These are phyloP conservation scores for Eubucco bourcierii DNA, from an alignment of 2,113 vertebrate genomes.

Conservation along the genomic window DNA sequence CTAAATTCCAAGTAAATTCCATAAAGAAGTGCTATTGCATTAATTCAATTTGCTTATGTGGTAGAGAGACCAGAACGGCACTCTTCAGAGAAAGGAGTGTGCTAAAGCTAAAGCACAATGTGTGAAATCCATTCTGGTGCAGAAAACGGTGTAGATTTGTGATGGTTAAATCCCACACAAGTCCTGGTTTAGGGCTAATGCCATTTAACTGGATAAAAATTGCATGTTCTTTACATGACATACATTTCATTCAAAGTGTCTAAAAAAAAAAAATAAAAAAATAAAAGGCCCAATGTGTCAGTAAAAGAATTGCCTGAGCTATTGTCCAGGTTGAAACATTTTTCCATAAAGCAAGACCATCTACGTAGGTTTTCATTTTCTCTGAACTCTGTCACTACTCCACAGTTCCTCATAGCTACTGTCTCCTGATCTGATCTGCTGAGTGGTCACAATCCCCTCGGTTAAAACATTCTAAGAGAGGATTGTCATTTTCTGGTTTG, in stretches of 20 bases:
- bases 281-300: not conserved
- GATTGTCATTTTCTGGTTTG: not conserved
- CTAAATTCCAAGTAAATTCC: slow-evolving; percentile 10
- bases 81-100: not conserved
- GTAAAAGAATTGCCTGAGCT: not conserved
- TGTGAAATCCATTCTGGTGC: not conserved
- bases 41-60: not conserved
- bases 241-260: not conserved
- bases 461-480: not conserved
- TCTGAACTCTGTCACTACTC: not conserved
- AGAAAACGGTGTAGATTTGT: not conserved
- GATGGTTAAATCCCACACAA: not conserved
- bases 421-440: not conserved
- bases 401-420: not conserved
- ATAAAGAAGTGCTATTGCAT: not conserved
- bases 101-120: not conserved
- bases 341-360: not conserved
- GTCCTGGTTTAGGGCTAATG: not conserved
- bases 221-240: not conserved
- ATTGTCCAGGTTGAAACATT: not conserved
- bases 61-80: not conserved
- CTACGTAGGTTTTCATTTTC: not conserved
- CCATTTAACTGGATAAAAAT: not conserved
- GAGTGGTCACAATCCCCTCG: not conserved
- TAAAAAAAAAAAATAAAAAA: not conserved